Evolutionary conservation across 2,888 invertebrate genomes (phyloP), one percentile per base, ranked within the genome.

Genomic region (Lottia gigantea): DNA sequence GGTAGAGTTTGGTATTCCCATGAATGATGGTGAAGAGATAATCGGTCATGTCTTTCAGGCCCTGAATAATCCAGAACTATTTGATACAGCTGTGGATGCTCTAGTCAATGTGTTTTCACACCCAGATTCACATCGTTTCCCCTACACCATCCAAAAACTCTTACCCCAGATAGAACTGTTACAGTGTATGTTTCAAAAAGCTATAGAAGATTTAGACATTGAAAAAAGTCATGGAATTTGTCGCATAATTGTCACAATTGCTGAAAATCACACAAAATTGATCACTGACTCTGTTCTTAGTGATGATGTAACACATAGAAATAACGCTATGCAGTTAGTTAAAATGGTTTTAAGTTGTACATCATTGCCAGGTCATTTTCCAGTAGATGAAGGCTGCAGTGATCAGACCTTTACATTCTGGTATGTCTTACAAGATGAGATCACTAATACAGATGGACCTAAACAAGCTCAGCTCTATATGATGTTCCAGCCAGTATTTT

Each of bases 401-500:
- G 94, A 93, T 73, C 91, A 95, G 76, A 92, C 95, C 0, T 93
- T 96, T 89, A 94, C 94, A 3, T 95, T 96, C 88, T 97, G 97
- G 97, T 97, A 95, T 87, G 93, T 94, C 70, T 89, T 97, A 68
- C 85, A 93, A 92, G 93, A 93, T 84, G 93, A 93, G 83, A 90
- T 93, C 64, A 83, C 92, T 65, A 90, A 90, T 67, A 84, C 91
- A 63, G 90, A 90, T 23, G 83, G 89, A 11, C 86, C 89, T 2
- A 86, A 90, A 85, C 85, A 89, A 88, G 84, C 90, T 81, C 84
- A 89, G 82, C 78, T 91, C 87, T 77, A 92, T 80, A 89, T 91
- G 66, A 88, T 91, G 75, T 91, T 96, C 84, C 92, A 92, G 77
- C 94, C 94, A 0, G 91, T 95, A 75, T 97, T 95, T 89, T 92